A percentile compares a stretch with the other conserved stretches of the same genome.
phyloP scores from a whole-genome alignment of 2,113 vertebrate species.

The Apteryx owenii region DNA sequence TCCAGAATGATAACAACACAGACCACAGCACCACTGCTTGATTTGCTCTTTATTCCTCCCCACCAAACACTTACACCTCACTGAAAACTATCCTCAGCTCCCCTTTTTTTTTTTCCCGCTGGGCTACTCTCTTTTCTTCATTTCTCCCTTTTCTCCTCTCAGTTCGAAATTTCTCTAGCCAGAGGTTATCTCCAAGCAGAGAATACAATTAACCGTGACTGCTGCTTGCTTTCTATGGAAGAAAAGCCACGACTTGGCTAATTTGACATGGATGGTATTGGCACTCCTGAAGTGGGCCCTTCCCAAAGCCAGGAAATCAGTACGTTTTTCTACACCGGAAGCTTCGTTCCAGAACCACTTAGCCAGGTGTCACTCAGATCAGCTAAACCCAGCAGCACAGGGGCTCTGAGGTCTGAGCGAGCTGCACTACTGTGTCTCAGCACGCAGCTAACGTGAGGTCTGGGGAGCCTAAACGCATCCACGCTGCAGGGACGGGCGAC shows the following conservation, averaged over 20 bases:
- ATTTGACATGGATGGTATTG: background rate
- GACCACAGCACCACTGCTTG: background rate
- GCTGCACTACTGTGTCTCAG: background rate
- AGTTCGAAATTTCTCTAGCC: background rate
- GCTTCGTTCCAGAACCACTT: background rate
- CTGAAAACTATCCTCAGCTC: background rate
- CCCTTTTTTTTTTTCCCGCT: too few relatives aligned
- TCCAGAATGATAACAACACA: background rate
- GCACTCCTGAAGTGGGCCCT: background rate
- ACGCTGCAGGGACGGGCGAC: rapidly evolving
- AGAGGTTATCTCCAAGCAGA: background rate
- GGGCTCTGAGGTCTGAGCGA: rapidly evolving
- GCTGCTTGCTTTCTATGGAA: background rate
- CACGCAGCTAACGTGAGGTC: background rate
- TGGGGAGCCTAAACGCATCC: background rate
- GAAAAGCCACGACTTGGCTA: background rate
- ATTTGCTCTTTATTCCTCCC: background rate
- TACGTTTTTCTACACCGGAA: background rate
- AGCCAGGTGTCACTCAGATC: rapidly evolving
- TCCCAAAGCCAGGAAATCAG: background rate
- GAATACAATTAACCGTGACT: background rate
- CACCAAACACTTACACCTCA: background rate
- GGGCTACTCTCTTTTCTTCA: background rate
- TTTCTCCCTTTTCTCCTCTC: background rate
- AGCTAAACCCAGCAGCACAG: rapidly evolving